Evolutionary conservation across 2,888 invertebrate genomes (phyloP).

Genomic region (Cataglyphis rosenhaueri): DNA sequence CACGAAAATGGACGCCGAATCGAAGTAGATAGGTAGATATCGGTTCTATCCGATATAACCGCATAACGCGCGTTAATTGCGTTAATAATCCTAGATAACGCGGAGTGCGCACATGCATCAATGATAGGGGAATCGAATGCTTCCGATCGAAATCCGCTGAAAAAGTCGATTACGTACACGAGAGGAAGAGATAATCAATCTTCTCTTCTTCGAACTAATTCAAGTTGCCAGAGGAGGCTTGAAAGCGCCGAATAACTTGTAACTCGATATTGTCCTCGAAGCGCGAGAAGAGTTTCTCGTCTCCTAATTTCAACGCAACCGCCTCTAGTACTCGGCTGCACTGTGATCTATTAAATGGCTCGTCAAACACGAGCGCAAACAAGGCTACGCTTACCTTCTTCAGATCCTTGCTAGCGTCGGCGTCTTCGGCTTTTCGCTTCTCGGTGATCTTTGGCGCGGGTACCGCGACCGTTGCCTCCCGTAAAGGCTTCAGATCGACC

Average conservation of each 20-base stretch:
- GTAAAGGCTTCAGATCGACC: constrained; percentile 84
- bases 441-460: constrained; percentile 87
- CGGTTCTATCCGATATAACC: neutral
- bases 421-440: constrained; percentile 94
- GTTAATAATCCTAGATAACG: constrained; percentile 11
- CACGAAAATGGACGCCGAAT: constrained; percentile 32
- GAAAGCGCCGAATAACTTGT: neutral
- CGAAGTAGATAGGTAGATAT: neutral
- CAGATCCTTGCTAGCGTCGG: constrained; percentile 93
- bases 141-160: neutral
- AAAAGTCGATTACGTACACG: neutral
- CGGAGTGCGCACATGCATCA: too few species aligned
- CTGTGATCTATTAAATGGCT: constrained; percentile 29
- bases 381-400: constrained; percentile 90
- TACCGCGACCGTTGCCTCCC: constrained; percentile 82
- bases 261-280: constrained; percentile 17
- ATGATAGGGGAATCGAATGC: neutral
- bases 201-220: neutral
- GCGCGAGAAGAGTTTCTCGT: neutral
- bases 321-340: neutral
- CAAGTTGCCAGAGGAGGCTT: neutral
- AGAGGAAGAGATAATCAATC: neutral
- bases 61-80: constrained; percentile 14
- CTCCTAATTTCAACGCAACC: neutral
- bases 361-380: constrained; percentile 21